phyloP scores from a whole-genome alignment of 2,888 invertebrate genomes.

The Pachliopta kotzebuea region DNA sequence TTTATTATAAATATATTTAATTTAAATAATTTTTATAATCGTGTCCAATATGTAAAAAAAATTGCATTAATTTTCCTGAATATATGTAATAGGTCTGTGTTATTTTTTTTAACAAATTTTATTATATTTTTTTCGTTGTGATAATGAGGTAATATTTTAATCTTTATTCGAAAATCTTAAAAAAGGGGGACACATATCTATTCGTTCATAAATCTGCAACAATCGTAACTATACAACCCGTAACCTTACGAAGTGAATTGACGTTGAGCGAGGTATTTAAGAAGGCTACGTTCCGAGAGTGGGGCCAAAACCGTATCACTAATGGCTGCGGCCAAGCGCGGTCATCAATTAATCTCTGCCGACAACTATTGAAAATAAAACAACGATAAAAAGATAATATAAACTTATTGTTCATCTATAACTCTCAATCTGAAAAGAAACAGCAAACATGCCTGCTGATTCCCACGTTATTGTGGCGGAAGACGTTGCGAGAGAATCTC shows the following conservation, averaged over 20 bases:
- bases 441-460: conserved; percentile 67
- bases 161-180: background rate
- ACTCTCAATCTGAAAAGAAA: conserved; percentile 36
- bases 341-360: conserved; percentile 34
- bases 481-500: conserved; percentile 48
- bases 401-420: background rate
- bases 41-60: too few relatives aligned
- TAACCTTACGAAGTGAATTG: conserved; percentile 73
- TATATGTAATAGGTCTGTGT: too few relatives aligned
- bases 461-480: conserved; percentile 64
- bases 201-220: conserved; percentile 33
- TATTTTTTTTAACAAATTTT: background rate
- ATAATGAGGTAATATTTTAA: background rate
- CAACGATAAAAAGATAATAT: conserved; percentile 38
- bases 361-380: conserved; percentile 32
- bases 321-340: conserved; percentile 63
- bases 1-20: too few relatives aligned
- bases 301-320: conserved; percentile 61
- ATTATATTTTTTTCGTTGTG: background rate
- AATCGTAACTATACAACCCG: conserved; percentile 34
- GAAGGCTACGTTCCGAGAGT: conserved; percentile 58
- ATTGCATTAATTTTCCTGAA: too few relatives aligned
- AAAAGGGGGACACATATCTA: conserved; percentile 14
- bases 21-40: too few relatives aligned
- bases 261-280: conserved; percentile 68